A percentile compares a stretch with the other conserved stretches of the same genome.
These are phyloP conservation scores for Aegotheles bennettii DNA, from an alignment of 2,113 vertebrate genomes.

Conservation along the genomic window DNA sequence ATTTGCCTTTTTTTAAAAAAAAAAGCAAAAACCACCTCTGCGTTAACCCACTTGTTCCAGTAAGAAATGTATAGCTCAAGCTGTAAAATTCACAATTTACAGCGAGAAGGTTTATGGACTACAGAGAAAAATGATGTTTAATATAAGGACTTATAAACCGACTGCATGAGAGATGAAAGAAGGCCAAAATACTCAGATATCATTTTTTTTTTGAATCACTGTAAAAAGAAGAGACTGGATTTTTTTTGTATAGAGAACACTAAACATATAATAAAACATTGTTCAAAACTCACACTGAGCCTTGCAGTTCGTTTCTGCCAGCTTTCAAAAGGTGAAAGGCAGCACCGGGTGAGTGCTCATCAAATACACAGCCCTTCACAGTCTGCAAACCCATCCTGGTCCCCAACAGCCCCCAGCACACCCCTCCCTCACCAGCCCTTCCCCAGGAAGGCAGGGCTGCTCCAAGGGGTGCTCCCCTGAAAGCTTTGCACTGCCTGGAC, in stretches of 20 bases:
- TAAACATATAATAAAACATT: conserved; percentile 79
- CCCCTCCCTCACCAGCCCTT: neutral
- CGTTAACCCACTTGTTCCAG: conserved; percentile 51
- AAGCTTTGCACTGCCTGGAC: neutral
- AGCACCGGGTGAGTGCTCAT: too few relatives aligned
- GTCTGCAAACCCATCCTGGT: accelerated
- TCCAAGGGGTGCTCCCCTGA: accelerated
- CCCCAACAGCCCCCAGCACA: neutral
- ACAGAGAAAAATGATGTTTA: conserved; percentile 30
- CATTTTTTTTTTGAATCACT: conserved; percentile 68
- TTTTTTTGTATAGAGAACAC: conserved; percentile 82
- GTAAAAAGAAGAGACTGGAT: conserved; percentile 62
- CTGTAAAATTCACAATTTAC: conserved; percentile 24
- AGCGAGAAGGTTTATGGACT: conserved; percentile 40
- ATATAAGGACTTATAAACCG: conserved; percentile 62
- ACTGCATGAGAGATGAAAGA: conserved; percentile 74
- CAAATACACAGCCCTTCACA: neutral
- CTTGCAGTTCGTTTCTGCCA: accelerated
- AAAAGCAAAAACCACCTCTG: conserved; percentile 4
- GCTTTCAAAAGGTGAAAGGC: neutral
- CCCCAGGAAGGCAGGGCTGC: neutral
- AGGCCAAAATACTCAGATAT: conserved; percentile 72
- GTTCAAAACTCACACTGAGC: conserved; percentile 53
- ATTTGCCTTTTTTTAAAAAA: conserved; percentile 16
- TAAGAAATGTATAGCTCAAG: conserved; percentile 44